phyloP scores from a whole-genome alignment of 2,113 vertebrate species.

The Sapayoa aenigma region DNA sequence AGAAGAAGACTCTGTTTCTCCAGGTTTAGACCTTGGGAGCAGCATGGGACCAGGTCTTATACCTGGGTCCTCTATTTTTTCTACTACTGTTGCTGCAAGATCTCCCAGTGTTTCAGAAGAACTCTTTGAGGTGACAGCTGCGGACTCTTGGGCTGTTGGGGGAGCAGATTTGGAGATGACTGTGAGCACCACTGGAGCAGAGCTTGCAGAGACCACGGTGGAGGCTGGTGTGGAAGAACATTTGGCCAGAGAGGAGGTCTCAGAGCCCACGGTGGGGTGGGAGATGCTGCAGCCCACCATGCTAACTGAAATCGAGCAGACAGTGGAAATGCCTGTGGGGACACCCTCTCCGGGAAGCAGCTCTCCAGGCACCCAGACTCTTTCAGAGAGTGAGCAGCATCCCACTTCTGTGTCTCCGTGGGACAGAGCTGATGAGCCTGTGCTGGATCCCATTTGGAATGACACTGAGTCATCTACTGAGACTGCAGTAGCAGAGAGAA shows the following conservation, averaged over 20 bases:
- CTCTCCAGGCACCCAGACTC: neutral
- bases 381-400: neutral
- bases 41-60: constrained; percentile 66
- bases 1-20: constrained; percentile 58
- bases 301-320: neutral
- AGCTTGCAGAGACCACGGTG: neutral
- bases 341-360: neutral
- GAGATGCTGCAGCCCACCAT: neutral
- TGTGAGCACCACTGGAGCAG: neutral
- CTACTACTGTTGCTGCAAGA: constrained; percentile 4
- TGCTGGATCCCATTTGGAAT: neutral
- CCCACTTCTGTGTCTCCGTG: neutral
- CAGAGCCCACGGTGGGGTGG: neutral
- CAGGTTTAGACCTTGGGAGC: constrained; percentile 68
- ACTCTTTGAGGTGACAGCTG: neutral
- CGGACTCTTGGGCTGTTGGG: neutral
- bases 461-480: constrained; percentile 27
- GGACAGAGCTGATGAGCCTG: neutral
- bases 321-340: neutral
- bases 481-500: neutral
- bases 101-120: constrained; percentile 22
- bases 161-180: neutral
- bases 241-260: neutral
- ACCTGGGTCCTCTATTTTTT: constrained; percentile 33
- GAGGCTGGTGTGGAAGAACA: constrained; percentile 14